Evolutionary conservation across 2,888 invertebrate genomes (phyloP), one percentile per base, ranked within the genome.

Genomic region (Xestia ashworthii): DNA sequence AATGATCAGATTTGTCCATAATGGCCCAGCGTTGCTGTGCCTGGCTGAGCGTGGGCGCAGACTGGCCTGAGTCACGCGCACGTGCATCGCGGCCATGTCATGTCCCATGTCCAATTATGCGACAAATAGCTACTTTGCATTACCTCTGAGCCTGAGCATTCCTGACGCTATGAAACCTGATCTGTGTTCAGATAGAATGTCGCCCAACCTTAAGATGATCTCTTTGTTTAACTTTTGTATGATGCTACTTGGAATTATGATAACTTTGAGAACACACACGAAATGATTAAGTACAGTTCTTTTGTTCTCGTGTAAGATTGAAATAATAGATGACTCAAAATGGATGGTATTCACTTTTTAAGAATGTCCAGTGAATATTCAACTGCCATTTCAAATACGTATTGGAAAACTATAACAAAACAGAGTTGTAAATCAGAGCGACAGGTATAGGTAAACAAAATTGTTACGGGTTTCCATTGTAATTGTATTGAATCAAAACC

Each of bases 51-150:
- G 89, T 86, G 84, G 84, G 85, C 79, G 83, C 82, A 86, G 84
- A 81, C 79, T 65, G 70, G 65, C 81, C 87, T 93, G 93, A 93
- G 81, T 93, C 93, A 93, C 75, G 83, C 92, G 93, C 95, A 95
- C 92, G 93, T 93, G 93, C 94, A 94, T 85, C 87, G 67, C 70
- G 76, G 88, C 89, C 90, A 91, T 90, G 90, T 90, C 92, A 91
- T 92, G 91, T 91, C 89, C 87, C 89, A 92, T 93, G 92, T 90
- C 93, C 93, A 94, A 93, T 93, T 93, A 93, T 90, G 90, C 88
- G 91, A 89, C 89, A 90, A 91, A 90, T 89, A 86, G 83, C 84
- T 88, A 87, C 86, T 87, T 87, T 82, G 85, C 83, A 88, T 88
- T 90, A 86, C 81, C 85, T 84, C 80, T 65, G 76, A 79, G 84